Conservation (phyloP, 1,140 invertebrate genomes). For the Drosophila insularis region DNA sequence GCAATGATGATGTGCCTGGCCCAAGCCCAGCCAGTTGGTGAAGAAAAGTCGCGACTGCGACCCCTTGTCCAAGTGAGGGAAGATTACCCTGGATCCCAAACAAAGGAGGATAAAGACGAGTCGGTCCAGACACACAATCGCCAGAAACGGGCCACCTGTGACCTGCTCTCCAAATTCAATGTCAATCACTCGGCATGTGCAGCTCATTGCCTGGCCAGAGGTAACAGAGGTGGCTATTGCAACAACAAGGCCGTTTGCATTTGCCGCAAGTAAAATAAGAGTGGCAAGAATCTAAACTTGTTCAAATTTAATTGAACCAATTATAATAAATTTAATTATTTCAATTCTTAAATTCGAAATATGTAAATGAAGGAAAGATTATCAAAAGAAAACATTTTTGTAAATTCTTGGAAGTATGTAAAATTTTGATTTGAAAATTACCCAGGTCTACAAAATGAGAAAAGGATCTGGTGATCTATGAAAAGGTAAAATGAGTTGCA, state of each 20-base stretch:
- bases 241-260: slow-evolving; percentile 57
- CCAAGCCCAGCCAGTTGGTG: background rate
- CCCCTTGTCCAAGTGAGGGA: background rate
- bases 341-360: too few species aligned
- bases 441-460: too few species aligned
- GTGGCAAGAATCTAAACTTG: background rate
- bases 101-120: background rate
- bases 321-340: too few species aligned
- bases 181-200: slow-evolving; percentile 65
- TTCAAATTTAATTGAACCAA: background rate
- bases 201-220: slow-evolving; percentile 51
- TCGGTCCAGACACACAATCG: slow-evolving; percentile 35
- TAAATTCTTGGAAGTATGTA: too few species aligned
- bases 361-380: too few species aligned
- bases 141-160: slow-evolving; percentile 73
- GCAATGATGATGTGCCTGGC: slow-evolving; percentile 20
- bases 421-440: too few species aligned
- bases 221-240: slow-evolving; percentile 65
- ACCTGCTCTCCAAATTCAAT: slow-evolving; percentile 58
- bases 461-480: too few species aligned
- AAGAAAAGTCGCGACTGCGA: background rate
- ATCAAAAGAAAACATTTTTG: too few species aligned
- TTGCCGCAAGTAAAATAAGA: slow-evolving; percentile 46
- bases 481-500: too few species aligned
- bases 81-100: background rate